phyloP scores from a whole-genome alignment of 2,113 vertebrate genomes.

The Peromyscus californicus region DNA sequence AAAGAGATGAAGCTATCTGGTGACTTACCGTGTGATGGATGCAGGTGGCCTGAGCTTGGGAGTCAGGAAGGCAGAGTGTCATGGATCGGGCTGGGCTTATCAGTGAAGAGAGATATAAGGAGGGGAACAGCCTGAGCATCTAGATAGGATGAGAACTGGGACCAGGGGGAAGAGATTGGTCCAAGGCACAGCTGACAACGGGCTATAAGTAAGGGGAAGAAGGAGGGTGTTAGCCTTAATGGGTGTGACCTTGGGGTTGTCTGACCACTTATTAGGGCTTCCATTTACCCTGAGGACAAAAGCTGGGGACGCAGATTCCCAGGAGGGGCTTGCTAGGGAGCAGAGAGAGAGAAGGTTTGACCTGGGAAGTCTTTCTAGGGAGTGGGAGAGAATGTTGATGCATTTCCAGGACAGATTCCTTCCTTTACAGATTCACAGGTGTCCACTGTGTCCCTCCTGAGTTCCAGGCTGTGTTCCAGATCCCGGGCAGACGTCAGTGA shows the following conservation, averaged over 20 bases:
- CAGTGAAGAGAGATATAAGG: too few species aligned
- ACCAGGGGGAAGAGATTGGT: neutral
- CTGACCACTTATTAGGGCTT: neutral
- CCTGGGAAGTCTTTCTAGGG: neutral
- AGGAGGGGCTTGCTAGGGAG: neutral
- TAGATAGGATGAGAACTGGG: neutral
- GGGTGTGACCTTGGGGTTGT: neutral
- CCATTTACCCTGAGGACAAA: neutral
- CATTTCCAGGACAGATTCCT: neutral
- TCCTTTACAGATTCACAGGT: neutral
- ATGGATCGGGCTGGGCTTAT: neutral
- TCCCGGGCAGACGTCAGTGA: neutral
- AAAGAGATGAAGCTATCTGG: rapidly evolving
- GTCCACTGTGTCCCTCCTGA: neutral
- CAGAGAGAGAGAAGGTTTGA: neutral
- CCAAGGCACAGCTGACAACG: neutral
- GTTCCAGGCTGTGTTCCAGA: neutral
- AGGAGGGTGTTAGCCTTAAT: neutral
- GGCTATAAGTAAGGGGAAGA: neutral
- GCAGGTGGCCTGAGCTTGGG: neutral
- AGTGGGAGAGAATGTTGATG: neutral
- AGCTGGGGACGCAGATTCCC: neutral
- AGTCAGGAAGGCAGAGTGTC: neutral
- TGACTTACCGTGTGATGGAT: neutral
- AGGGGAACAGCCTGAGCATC: neutral